These are phyloP conservation scores for Lycodopsis pacificus DNA, from an alignment of 2,797 vertebrate genomes.

Conservation along the genomic window DNA sequence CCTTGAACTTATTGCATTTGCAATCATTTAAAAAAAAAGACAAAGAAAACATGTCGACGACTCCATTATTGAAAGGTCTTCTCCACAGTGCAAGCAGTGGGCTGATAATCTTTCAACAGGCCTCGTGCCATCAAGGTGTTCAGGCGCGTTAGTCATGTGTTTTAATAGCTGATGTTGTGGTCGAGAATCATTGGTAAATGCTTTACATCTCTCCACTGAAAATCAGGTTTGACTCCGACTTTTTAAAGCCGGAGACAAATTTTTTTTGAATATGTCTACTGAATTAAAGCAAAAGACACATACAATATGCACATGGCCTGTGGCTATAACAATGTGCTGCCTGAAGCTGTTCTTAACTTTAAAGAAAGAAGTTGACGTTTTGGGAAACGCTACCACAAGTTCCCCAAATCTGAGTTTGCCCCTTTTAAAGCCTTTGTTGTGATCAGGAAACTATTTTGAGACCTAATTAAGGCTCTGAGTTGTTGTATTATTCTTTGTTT, in stretches of 20 bases:
- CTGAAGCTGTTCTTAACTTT: conserved; percentile 27
- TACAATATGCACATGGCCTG: conserved; percentile 11
- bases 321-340: conserved; percentile 20
- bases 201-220: conserved; percentile 2
- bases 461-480: conserved; percentile 9
- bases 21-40: conserved; percentile 16
- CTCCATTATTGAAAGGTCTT: conserved; percentile 2
- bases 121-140: conserved; percentile 15
- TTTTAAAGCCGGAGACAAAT: neutral
- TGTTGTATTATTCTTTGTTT: conserved; percentile 10
- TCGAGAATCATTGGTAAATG: neutral
- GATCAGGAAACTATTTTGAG: conserved; percentile 34
- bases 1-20: neutral
- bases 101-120: conserved; percentile 20
- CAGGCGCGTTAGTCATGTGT: neutral
- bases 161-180: conserved; percentile 18
- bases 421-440: conserved; percentile 47
- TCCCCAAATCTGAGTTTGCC: conserved; percentile 21
- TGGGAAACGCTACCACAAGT: conserved; percentile 22
- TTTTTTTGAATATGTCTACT: neutral
- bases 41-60: conserved; percentile 10
- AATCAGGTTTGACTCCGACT: neutral
- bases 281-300: conserved; percentile 15
- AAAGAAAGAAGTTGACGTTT: conserved; percentile 47
- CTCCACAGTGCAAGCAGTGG: conserved; percentile 4